phyloP scores from a whole-genome alignment of 2,888 invertebrate species.

The Cantharis rustica region DNA sequence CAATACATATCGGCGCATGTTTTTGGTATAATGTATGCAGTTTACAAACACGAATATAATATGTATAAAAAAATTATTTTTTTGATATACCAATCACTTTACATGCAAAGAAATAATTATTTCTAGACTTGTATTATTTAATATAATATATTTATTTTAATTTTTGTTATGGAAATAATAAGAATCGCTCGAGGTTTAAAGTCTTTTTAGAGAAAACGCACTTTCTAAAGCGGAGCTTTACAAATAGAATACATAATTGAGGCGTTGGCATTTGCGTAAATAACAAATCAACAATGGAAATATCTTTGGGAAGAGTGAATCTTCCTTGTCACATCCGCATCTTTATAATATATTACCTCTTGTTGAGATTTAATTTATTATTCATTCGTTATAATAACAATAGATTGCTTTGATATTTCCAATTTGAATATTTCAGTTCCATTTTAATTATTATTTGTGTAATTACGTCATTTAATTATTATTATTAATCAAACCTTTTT shows the following conservation, averaged over 20 bases:
- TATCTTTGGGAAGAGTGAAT: constrained; percentile 25
- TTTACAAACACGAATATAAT: not conserved
- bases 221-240: constrained; percentile 30
- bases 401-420: constrained; percentile 8
- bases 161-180: constrained; percentile 32
- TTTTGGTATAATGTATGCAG: not conserved
- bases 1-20: constrained; percentile 4
- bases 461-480: not conserved
- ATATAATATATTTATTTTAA: not conserved
- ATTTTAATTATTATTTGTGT: not conserved
- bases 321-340: constrained; percentile 13
- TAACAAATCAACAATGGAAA: constrained; percentile 39
- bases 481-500: too few relatives aligned
- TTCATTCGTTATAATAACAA: constrained; percentile 7
- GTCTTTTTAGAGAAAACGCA: constrained; percentile 36
- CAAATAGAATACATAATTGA: constrained; percentile 39
- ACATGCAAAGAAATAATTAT: constrained; percentile 7
- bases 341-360: constrained; percentile 7
- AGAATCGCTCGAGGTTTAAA: constrained; percentile 20
- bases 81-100: constrained; percentile 14
- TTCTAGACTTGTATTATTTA: constrained; percentile 7
- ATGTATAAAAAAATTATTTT: not conserved
- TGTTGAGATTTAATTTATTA: constrained; percentile 12
- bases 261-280: constrained; percentile 40
- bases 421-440: not conserved